These are phyloP conservation scores for Chelon labrosus DNA, from an alignment of 2,797 vertebrate genomes.

Conservation along the genomic window DNA sequence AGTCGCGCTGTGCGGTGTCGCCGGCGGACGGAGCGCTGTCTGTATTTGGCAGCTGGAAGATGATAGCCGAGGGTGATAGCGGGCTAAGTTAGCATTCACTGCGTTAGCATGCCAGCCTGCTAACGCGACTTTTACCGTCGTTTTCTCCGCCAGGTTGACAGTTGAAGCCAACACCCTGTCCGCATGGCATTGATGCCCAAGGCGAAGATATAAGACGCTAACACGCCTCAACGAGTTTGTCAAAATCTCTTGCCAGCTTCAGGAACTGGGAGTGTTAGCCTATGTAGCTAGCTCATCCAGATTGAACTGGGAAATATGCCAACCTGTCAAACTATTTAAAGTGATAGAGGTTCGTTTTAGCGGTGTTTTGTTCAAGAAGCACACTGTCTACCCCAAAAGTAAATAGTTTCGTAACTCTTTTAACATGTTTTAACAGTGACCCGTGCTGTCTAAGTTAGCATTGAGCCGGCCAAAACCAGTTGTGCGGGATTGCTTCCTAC, in stretches of 20 bases:
- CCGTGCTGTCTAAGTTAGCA: background rate
- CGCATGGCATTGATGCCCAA: no score
- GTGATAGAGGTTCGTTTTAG: background rate
- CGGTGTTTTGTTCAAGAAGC: background rate
- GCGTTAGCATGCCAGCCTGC: conserved; percentile 50
- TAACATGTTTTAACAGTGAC: background rate
- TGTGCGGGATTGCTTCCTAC: background rate
- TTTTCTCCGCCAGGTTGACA: conserved; percentile 1
- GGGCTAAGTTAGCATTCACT: conserved; percentile 66
- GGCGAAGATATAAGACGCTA: no score
- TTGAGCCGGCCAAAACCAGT: background rate
- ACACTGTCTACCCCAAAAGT: rapidly evolving
- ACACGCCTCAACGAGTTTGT: rapidly evolving
- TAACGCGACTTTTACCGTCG: conserved; percentile 28
- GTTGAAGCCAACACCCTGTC: background rate
- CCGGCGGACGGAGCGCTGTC: background rate
- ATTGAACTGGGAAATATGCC: conserved; percentile 16
- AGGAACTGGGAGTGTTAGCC: conserved; percentile 30
- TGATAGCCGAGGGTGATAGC: conserved; percentile 73
- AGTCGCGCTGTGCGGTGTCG: background rate
- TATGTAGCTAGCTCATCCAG: conserved; percentile 29
- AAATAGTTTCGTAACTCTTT: no score
- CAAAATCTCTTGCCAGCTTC: background rate
- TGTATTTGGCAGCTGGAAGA: conserved; percentile 29
- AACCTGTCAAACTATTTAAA: conserved; percentile 56